Conservation (phyloP, 1,140 invertebrate genomes). For the Drosophila miranda region DNA sequence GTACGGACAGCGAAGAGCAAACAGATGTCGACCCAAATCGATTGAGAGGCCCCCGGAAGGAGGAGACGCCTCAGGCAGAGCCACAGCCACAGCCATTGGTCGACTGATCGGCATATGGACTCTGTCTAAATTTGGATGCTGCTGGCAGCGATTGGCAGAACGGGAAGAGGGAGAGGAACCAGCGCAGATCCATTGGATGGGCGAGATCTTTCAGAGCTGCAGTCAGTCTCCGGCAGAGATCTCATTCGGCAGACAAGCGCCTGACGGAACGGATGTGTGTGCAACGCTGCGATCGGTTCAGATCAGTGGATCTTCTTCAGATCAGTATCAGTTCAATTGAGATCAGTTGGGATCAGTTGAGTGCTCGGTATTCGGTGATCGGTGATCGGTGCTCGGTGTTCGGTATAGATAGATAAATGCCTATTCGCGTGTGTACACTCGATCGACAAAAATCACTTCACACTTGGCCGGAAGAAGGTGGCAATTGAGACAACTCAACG, state of each 20-base stretch:
- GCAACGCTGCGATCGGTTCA: conserved; percentile 11
- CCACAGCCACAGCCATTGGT: conserved; percentile 23
- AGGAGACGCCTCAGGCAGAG: conserved; percentile 8
- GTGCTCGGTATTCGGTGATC: not conserved
- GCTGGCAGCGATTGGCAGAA: conserved; percentile 49
- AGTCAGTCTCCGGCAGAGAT: conserved; percentile 8
- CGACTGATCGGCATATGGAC: conserved; percentile 7
- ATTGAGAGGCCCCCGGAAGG: not conserved
- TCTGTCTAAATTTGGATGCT: conserved; percentile 66
- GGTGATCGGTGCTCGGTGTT: not conserved
- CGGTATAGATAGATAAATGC: conserved; percentile 2
- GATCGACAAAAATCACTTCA: conserved; percentile 49
- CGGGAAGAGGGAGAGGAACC: not conserved
- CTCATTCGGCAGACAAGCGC: conserved; percentile 70
- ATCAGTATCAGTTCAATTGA: conserved; percentile 6
- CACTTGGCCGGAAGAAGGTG: conserved; percentile 71
- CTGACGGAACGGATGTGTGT: conserved; percentile 65
- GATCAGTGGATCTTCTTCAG: not conserved
- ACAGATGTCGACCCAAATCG: conserved; percentile 24
- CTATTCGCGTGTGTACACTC: not conserved
- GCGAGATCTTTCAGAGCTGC: conserved; percentile 6
- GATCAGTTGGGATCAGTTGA: not conserved
- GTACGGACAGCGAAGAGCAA: not conserved
- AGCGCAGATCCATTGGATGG: conserved; percentile 30
- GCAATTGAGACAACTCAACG: conserved; percentile 72